phyloP scores from a whole-genome alignment of 2,113 vertebrate species.

The Opisthocomus hoazin region DNA sequence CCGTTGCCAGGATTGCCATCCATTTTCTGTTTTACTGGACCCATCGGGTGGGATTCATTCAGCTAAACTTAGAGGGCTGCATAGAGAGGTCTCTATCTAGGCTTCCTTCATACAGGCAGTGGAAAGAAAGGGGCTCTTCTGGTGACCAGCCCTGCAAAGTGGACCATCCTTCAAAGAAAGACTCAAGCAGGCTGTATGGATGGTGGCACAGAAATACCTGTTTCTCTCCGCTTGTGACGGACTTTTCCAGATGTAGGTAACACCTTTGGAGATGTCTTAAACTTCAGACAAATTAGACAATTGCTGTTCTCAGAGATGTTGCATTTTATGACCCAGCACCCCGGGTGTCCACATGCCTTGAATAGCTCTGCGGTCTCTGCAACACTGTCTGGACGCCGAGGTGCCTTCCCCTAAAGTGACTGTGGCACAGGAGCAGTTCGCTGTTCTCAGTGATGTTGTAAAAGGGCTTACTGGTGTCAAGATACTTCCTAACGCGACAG shows the following conservation, averaged over 20 bases:
- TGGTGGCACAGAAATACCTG: background rate
- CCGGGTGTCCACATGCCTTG: background rate
- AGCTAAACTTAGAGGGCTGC: background rate
- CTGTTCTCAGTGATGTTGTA: background rate
- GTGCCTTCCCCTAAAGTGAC: background rate
- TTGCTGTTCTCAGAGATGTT: background rate
- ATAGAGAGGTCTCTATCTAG: background rate
- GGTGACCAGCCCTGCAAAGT: background rate
- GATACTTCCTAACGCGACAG: background rate
- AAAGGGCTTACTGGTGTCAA: background rate
- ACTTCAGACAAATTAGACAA: background rate
- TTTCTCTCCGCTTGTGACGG: background rate
- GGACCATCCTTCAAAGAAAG: background rate
- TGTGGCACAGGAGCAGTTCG: background rate
- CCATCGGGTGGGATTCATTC: background rate
- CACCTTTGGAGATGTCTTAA: background rate
- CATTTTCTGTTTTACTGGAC: background rate
- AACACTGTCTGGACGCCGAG: background rate
- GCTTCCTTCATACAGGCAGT: background rate
- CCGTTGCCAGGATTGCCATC: fast-evolving
- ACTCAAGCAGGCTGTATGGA: background rate
- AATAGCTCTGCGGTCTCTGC: background rate
- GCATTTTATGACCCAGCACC: background rate
- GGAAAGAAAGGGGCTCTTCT: background rate
- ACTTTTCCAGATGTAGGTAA: background rate